These are phyloP conservation scores for Muntiacus muntjak DNA, from an alignment of 2,113 vertebrate species.

Conservation along the genomic window DNA sequence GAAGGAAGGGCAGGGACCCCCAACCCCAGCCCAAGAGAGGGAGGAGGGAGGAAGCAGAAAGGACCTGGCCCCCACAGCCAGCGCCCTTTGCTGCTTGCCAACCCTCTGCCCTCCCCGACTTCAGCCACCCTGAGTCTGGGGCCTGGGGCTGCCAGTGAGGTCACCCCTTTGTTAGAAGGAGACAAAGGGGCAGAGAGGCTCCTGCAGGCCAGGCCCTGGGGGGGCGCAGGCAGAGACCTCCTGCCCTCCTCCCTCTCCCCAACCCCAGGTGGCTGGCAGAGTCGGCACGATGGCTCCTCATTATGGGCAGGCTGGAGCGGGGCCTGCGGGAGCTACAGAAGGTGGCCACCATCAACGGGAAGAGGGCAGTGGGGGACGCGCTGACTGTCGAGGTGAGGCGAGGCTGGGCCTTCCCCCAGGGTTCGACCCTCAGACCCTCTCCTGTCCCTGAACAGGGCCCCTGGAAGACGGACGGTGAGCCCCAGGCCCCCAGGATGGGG, in stretches of 20 bases:
- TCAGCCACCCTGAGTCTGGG: neutral
- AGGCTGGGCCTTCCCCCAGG: neutral
- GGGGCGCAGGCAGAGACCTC: neutral
- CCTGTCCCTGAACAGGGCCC: neutral
- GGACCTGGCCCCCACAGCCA: neutral
- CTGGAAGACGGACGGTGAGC: neutral
- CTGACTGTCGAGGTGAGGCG: slow-evolving; percentile 80
- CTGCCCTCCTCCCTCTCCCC: rapidly evolving
- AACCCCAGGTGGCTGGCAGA: slow-evolving; percentile 86
- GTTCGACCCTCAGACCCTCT: neutral
- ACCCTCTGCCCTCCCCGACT: rapidly evolving
- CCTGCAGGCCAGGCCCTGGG: neutral
- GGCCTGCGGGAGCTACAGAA: slow-evolving; percentile 82
- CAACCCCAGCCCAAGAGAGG: neutral
- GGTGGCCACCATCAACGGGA: slow-evolving; percentile 84
- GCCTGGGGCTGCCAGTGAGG: neutral
- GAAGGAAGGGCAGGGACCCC: neutral
- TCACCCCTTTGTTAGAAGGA: neutral
- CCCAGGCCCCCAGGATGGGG: neutral
- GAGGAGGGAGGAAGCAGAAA: neutral
- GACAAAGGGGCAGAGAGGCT: neutral
- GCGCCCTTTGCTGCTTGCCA: neutral
- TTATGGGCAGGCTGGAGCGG: slow-evolving; percentile 76
- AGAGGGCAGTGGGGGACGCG: slow-evolving; percentile 73
- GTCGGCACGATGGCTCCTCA: slow-evolving; percentile 87